Base-by-base conservation (phyloP, 2,113 vertebrate species). In the Sebastes fasciatus region DNA sequence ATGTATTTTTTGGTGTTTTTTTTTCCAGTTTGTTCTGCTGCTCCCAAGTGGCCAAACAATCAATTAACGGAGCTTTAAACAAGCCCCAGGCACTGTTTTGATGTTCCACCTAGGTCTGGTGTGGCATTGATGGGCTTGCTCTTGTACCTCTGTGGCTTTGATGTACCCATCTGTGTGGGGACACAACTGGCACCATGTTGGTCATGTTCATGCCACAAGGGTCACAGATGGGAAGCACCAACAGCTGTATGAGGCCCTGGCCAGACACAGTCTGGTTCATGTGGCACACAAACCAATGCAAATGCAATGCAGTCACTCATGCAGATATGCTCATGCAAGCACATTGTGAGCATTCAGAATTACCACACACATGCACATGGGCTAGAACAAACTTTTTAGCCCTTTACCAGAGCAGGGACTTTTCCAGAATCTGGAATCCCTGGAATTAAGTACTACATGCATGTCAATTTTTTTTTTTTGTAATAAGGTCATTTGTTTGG, bases 141-240 rank as follows among this genome's bases (percentile, higher is more conserved):
- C 51, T 55, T 42, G 43, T 69, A 65, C 52, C 65, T 48, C 54
- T 60, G 45, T 40, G 61, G 54, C 23, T 34, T 57, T 78, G 49
- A 74, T 74, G 49, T 52, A 42, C 55, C 86, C 78, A 80, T 84
- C 78, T 88, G 86, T 86, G 67, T 6, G 3, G n/a, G 52, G 70
- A 40, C 71, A 61, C 21, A 4, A 34, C 60, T 54, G 34, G 8
- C 23, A 75, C 40, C 66, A 57, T 64, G 77, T 72, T 48, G 55
- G 81, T 82, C 62, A 79, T 60, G 49, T 60, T 58, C 46, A 19
- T 74, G 72, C 67, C 60, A 76, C 4, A 2, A 63, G 64, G 76
- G 75, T 83, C 63, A 76, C 82, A 85, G 54, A 57, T 70, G 60
- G 65, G 45, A 68, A 45, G 23, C 34, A 60, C 21, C 40, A 79